Conservation (phyloP, 1,140 invertebrate genomes). For the Tribolium castaneum region DNA sequence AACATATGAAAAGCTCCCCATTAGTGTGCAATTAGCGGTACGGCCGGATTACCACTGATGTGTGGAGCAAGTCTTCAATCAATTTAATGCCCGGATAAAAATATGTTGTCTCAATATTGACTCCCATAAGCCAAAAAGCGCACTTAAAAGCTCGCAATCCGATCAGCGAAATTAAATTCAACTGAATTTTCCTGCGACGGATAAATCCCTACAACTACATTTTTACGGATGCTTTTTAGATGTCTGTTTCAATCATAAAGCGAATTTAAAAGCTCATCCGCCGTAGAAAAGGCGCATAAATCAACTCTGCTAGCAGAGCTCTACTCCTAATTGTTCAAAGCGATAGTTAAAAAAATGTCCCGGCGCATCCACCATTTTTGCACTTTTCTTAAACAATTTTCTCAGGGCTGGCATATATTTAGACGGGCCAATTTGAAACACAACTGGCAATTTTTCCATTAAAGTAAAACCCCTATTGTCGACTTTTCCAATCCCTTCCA, state of each 20-base stretch:
- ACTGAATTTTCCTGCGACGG: conserved; percentile 1
- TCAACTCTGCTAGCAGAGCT: too few relatives aligned
- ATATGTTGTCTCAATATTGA: not conserved
- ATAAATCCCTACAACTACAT: conserved; percentile 22
- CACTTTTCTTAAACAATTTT: not conserved
- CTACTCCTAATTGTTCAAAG: too few relatives aligned
- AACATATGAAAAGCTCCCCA: conserved; percentile 41
- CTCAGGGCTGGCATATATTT: too few relatives aligned
- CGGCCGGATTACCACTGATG: conserved; percentile 16
- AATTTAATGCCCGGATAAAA: conserved; percentile 1
- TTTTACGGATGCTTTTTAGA: conserved; percentile 1
- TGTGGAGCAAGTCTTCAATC: conserved; percentile 14
- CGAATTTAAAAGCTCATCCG: not conserved
- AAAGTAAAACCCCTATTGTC: not conserved
- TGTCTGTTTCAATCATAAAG: conserved; percentile 4
- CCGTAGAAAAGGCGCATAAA: too few relatives aligned
- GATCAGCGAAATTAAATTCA: not conserved
- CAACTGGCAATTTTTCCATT: not conserved
- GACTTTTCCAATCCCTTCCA: not conserved
- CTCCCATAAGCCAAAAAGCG: conserved; percentile 5
- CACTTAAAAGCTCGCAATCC: conserved; percentile 19
- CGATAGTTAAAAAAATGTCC: not conserved
- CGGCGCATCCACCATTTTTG: conserved; percentile 16
- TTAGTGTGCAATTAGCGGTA: conserved; percentile 41
- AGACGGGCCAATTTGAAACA: not conserved